These are phyloP conservation scores for Acanthiza pusilla DNA, from an alignment of 2,797 vertebrate genomes.

Conservation along the genomic window DNA sequence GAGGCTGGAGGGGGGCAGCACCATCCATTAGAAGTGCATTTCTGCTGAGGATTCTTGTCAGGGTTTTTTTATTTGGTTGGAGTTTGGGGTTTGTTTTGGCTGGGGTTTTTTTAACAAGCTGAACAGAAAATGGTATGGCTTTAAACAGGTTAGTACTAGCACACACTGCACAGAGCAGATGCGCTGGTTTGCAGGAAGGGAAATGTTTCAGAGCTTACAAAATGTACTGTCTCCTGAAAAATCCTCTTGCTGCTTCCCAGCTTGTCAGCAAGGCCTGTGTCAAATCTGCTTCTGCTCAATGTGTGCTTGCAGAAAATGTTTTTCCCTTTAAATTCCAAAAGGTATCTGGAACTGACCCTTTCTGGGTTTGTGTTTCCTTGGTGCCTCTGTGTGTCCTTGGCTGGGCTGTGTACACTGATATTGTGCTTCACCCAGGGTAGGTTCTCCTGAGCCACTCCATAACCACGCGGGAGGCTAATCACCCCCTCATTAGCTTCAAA, in stretches of 20 bases:
- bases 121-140: not conserved
- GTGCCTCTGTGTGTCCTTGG: not conserved
- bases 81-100: not conserved
- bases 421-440: not conserved
- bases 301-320: not conserved
- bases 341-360: not conserved
- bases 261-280: not conserved
- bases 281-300: not conserved
- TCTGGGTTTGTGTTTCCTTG: not conserved
- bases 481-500: constrained; percentile 57
- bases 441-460: constrained; percentile 39
- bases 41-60: not conserved
- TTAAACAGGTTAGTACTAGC: not conserved
- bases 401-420: not conserved
- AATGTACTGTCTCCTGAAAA: not conserved
- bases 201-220: not conserved
- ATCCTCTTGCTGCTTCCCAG: not conserved
- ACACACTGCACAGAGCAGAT: not conserved
- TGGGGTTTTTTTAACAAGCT: not conserved
- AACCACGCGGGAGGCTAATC: constrained; percentile 42
- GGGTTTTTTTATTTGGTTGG: not conserved
- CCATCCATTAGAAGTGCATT: not conserved
- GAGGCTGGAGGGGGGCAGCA: not conserved
- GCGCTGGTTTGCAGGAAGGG: not conserved
- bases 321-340: not conserved